Conservation (phyloP, 2,888 invertebrate species). For the Hemithea aestivaria region DNA sequence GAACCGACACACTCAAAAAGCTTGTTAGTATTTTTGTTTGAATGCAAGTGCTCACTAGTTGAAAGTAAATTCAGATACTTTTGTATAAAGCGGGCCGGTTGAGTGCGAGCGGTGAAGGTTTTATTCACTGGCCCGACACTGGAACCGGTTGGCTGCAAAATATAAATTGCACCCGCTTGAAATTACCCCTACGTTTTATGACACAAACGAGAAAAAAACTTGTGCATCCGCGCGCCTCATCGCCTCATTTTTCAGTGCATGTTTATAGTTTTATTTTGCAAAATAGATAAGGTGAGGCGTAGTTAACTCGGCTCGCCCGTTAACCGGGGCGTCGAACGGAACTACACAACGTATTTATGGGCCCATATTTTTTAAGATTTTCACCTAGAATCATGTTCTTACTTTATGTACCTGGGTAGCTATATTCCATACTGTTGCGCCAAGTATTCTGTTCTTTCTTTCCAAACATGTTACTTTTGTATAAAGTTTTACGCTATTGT, state of each 20-base stretch:
- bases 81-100: slow-evolving; percentile 27
- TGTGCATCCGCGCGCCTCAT: slow-evolving; percentile 44
- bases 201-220: slow-evolving; percentile 55
- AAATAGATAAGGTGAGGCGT: slow-evolving; percentile 24
- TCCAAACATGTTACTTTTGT: too few species aligned
- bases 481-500: too few species aligned
- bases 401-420: too few species aligned
- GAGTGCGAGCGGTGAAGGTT: slow-evolving; percentile 48
- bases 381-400: background rate
- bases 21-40: slow-evolving; percentile 20
- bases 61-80: slow-evolving; percentile 38
- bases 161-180: slow-evolving; percentile 61
- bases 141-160: slow-evolving; percentile 51
- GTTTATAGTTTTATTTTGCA: slow-evolving; percentile 32
- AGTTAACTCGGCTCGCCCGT: slow-evolving; percentile 14
- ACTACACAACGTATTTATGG: slow-evolving; percentile 12
- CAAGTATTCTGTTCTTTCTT: too few species aligned
- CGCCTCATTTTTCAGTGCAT: slow-evolving; percentile 36
- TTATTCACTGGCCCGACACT: slow-evolving; percentile 50
- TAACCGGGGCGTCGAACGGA: slow-evolving; percentile 10
- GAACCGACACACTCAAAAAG: slow-evolving; percentile 11
- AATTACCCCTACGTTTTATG: slow-evolving; percentile 65
- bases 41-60: slow-evolving; percentile 27
- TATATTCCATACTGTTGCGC: too few species aligned
- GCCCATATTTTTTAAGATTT: slow-evolving; percentile 9